Evolutionary conservation across 2,797 vertebrate genomes (phyloP).

Genomic region (Antennarius maculatus): DNA sequence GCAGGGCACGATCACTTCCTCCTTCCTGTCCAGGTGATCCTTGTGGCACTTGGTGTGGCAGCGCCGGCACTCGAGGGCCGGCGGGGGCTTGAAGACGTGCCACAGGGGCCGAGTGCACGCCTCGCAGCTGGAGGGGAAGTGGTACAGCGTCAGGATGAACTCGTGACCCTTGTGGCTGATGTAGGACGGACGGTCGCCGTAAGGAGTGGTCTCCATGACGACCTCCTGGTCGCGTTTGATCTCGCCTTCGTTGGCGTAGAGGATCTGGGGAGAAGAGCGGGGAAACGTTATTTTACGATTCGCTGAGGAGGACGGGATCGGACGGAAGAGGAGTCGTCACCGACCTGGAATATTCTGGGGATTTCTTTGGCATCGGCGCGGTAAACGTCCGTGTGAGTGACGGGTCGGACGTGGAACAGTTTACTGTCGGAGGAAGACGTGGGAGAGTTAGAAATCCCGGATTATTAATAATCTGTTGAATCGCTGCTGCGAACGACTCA

Average conservation of each 20-base stretch:
- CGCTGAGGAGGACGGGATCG: not conserved
- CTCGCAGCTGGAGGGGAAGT: slow-evolving; percentile 97
- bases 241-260: slow-evolving; percentile 98
- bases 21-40: slow-evolving; percentile 96
- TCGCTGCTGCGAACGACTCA: slow-evolving; percentile 79
- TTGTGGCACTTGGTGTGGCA: slow-evolving; percentile 98
- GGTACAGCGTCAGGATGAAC: slow-evolving; percentile 96
- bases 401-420: slow-evolving; percentile 96
- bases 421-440: slow-evolving; percentile 80
- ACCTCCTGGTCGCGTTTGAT: slow-evolving; percentile 96
- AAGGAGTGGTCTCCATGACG: slow-evolving; percentile 79
- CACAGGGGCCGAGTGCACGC: slow-evolving; percentile 94
- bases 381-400: slow-evolving; percentile 98
- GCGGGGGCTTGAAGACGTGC: slow-evolving; percentile 97
- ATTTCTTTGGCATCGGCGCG: slow-evolving; percentile 96
- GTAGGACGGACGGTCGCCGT: slow-evolving; percentile 73
- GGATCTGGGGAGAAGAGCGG: slow-evolving; percentile 80
- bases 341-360: slow-evolving; percentile 97
- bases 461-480: too few species aligned
- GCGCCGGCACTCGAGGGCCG: slow-evolving; percentile 94
- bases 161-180: slow-evolving; percentile 98
- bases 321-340: not conserved
- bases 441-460: too few species aligned
- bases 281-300: accelerated
- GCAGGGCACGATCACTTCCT: slow-evolving; percentile 95